Evolutionary conservation across 2,113 vertebrate genomes (phyloP).

Genomic region (Ammodytes dubius): DNA sequence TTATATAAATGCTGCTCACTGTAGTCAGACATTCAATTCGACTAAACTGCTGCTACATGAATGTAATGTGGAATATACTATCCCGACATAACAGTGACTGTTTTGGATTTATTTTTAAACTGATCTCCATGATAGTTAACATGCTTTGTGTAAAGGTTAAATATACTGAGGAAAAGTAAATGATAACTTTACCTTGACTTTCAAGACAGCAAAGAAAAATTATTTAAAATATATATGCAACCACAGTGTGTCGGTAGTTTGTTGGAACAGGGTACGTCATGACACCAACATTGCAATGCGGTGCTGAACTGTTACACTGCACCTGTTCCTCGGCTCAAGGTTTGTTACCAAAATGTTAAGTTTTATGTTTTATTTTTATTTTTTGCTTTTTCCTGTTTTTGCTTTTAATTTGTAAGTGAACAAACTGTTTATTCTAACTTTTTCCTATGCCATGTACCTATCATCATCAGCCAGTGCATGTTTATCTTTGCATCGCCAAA

Average conservation of each 20-base stretch:
- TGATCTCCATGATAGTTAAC: not conserved
- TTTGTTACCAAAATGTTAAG: not conserved
- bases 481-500: not conserved
- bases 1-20: constrained; percentile 19
- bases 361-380: not conserved
- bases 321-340: not conserved
- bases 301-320: not conserved
- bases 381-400: not conserved
- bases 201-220: constrained; percentile 18
- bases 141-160: not conserved
- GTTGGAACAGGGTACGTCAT: not conserved
- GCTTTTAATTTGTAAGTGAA: not conserved
- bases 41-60: constrained; percentile 14
- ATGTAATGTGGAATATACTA: not conserved
- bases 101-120: not conserved
- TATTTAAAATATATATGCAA: not conserved
- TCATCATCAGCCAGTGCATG: not conserved
- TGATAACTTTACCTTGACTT: constrained; percentile 39
- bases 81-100: not conserved
- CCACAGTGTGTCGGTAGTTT: not conserved
- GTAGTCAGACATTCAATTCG: constrained; percentile 22
- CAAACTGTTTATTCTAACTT: not conserved
- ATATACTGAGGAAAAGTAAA: constrained; percentile 25
- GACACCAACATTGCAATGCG: not conserved
- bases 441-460: not conserved